These are phyloP conservation scores for Dipodomys spectabilis DNA, from an alignment of 2,113 vertebrate species.

Conservation along the genomic window DNA sequence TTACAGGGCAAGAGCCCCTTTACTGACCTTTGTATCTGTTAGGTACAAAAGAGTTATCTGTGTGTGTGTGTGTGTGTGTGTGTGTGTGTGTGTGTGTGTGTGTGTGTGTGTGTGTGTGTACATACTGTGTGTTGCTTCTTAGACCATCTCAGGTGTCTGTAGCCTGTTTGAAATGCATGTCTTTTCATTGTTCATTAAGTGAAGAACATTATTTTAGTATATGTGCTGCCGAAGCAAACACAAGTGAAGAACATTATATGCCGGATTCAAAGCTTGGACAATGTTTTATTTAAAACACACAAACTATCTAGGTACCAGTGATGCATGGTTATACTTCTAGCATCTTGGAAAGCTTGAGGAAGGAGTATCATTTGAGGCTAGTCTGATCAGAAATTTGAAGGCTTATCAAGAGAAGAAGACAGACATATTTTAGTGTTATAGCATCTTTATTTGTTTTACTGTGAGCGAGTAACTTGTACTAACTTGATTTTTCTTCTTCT, in stretches of 20 bases:
- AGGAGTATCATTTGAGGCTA: not conserved
- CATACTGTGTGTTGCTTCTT: not conserved
- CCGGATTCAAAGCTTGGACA: slow-evolving; percentile 21
- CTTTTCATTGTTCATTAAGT: slow-evolving; percentile 9
- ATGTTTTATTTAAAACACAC: not conserved
- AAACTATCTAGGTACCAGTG: not conserved
- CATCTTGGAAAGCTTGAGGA: not conserved
- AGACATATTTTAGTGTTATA: not conserved
- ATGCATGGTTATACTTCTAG: not conserved
- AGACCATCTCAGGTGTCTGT: not conserved
- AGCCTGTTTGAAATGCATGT: not conserved
- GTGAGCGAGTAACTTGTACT: not conserved
- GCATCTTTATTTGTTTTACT: slow-evolving; percentile 44
- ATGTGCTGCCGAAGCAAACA: too few relatives aligned
- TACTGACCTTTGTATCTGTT: not conserved
- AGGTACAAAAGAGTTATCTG: too few relatives aligned
- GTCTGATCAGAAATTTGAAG: not conserved
- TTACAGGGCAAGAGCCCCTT: not conserved
- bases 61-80: too few relatives aligned
- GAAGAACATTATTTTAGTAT: not conserved
- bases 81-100: too few relatives aligned
- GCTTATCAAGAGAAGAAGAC: not conserved
- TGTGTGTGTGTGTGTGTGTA: too few relatives aligned
- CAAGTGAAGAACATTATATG: slow-evolving; percentile 23
- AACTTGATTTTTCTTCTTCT: slow-evolving; percentile 45